Conservation (phyloP, 2,888 invertebrate species). For the Tetheella fluctuosa region DNA sequence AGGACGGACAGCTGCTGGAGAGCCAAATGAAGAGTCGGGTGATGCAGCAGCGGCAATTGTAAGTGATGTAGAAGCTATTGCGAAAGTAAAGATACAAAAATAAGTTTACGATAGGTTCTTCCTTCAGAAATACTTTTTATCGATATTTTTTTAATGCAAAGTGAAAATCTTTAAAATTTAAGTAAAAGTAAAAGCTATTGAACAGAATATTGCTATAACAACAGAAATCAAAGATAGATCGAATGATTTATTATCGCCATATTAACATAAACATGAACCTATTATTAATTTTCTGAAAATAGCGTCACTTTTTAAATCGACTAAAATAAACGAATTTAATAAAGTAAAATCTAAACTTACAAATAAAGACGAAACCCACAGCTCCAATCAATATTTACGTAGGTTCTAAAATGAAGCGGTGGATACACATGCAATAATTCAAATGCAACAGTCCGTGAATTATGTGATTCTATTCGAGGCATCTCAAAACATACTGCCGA, state of each 20-base stretch:
- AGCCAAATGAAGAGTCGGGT: constrained; percentile 44
- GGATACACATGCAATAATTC: constrained; percentile 50
- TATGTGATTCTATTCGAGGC: constrained; percentile 53
- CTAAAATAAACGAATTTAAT: not conserved
- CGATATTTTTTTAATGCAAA: too few relatives aligned
- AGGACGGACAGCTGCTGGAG: constrained; percentile 65
- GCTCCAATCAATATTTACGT: constrained; percentile 34
- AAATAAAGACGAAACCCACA: not conserved
- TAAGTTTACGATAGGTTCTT: not conserved
- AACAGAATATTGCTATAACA: too few relatives aligned
- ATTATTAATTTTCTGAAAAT: constrained; percentile 19
- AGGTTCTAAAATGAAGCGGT: constrained; percentile 24
- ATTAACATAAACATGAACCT: not conserved
- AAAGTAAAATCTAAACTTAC: not conserved
- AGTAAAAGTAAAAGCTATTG: too few relatives aligned
- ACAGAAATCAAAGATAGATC: too few relatives aligned
- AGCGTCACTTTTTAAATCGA: constrained; percentile 32
- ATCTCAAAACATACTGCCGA: constrained; percentile 56
- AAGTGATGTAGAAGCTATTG: constrained; percentile 20
- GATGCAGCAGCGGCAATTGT: constrained; percentile 65
- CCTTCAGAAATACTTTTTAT: too few relatives aligned
- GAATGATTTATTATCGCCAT: not conserved
- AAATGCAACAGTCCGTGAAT: constrained; percentile 40
- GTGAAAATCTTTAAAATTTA: too few relatives aligned
- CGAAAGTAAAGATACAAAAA: not conserved